phyloP scores from a whole-genome alignment of 2,797 vertebrate genomes.

The Hapalemur alaotrensis region DNA sequence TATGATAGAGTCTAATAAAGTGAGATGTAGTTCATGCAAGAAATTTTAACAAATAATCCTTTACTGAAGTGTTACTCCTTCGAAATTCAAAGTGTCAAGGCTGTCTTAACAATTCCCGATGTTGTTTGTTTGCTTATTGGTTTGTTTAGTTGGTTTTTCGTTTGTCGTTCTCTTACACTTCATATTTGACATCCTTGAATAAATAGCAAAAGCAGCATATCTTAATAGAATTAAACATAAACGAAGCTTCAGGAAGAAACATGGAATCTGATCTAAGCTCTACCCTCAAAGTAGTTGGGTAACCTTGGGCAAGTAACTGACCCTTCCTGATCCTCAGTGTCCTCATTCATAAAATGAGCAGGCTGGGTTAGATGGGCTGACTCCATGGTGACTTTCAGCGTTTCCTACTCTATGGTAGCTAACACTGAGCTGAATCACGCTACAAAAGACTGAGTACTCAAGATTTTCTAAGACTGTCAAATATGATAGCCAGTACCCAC shows the following conservation, averaged over 20 bases:
- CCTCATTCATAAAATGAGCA: background rate
- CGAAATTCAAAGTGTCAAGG: background rate
- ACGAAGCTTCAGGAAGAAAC: background rate
- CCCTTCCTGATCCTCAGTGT: background rate
- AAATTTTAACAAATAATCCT: conserved; percentile 14
- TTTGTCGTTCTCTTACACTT: background rate
- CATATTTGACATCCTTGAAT: background rate
- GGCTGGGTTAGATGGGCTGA: background rate
- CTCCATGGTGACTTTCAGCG: background rate
- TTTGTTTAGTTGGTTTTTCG: background rate
- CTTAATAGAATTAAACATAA: conserved; percentile 5
- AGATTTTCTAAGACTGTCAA: background rate
- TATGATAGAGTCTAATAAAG: background rate
- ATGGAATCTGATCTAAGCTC: background rate
- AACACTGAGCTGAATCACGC: background rate
- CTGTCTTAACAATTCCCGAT: background rate
- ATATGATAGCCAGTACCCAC: background rate
- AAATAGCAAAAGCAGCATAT: background rate
- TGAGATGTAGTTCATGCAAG: background rate
- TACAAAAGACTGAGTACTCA: background rate
- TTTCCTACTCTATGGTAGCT: background rate
- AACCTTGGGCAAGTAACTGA: background rate
- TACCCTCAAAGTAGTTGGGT: background rate
- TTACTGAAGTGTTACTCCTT: background rate
- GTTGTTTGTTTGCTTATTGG: background rate